A percentile compares a stretch with the other conserved stretches of the same genome.
phyloP scores from a whole-genome alignment of 2,888 invertebrate genomes.

The Galerucella nymphaeae region DNA sequence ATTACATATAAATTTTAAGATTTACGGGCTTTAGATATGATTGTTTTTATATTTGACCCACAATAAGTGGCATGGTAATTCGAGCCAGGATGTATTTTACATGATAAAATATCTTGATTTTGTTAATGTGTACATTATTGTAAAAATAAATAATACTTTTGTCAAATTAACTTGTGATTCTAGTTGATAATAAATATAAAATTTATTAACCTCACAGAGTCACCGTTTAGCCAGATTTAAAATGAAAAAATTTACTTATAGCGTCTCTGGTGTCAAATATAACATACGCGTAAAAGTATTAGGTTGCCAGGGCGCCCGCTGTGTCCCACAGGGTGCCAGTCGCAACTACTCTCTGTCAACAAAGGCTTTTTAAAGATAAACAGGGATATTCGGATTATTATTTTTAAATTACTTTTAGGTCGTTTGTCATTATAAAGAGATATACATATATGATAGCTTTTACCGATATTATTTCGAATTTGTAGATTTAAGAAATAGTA shows the following conservation, averaged over 20 bases:
- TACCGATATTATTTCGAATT: too few relatives aligned
- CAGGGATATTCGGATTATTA: neutral
- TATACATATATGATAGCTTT: neutral
- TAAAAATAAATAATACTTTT: too few relatives aligned
- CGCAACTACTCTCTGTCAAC: slow-evolving; percentile 47
- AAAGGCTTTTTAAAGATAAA: slow-evolving; percentile 8
- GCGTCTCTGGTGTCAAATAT: slow-evolving; percentile 22
- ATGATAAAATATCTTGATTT: too few relatives aligned
- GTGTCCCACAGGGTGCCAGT: slow-evolving; percentile 46
- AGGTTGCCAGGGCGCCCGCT: slow-evolving; percentile 53
- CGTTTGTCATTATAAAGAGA: neutral
- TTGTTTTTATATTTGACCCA: too few relatives aligned
- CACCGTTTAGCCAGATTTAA: neutral
- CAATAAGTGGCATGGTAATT: too few relatives aligned
- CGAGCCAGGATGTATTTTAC: too few relatives aligned
- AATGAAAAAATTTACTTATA: slow-evolving; percentile 15
- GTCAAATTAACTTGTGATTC: too few relatives aligned
- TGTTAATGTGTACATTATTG: too few relatives aligned
- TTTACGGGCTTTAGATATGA: too few relatives aligned
- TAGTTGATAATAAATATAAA: too few relatives aligned
- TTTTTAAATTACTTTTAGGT: slow-evolving; percentile 6
- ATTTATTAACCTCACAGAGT: neutral
- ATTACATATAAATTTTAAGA: too few relatives aligned
- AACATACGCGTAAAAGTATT: slow-evolving; percentile 49
- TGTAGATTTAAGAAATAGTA: too few relatives aligned